These are phyloP conservation scores for Montipora cactus DNA, from an alignment of 64 coral and sea anemone species.

Conservation along the genomic window DNA sequence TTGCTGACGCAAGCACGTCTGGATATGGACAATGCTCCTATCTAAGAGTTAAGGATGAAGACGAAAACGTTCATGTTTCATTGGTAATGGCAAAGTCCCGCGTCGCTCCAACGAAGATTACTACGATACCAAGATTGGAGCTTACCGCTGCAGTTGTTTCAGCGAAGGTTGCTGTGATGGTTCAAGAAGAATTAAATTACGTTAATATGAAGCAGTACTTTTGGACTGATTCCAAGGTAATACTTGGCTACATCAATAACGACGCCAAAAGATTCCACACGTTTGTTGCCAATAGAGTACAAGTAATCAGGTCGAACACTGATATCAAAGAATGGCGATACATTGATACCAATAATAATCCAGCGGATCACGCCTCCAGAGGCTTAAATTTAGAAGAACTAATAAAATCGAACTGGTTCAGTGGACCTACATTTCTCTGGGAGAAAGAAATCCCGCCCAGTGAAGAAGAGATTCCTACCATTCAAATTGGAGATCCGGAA, in stretches of 20 bases:
- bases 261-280: too few species aligned
- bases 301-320: too few species aligned
- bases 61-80: background rate
- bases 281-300: too few species aligned
- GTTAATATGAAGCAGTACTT: background rate
- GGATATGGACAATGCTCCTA: constrained; percentile 5
- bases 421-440: background rate
- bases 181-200: constrained; percentile 21
- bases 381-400: background rate
- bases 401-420: background rate
- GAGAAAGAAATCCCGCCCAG: background rate
- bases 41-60: background rate
- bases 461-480: background rate
- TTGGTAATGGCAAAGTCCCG: background rate
- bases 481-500: background rate
- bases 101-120: constrained; percentile 7
- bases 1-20: background rate
- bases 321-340: background rate
- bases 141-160: constrained; percentile 7
- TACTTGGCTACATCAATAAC: background rate
- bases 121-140: constrained; percentile 12
- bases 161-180: background rate
- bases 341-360: background rate
- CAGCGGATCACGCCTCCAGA: background rate
- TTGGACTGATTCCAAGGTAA: background rate